Evolutionary conservation across 2,113 vertebrate genomes (phyloP).

Genomic region (pig (Sus scrofa)): DNA sequence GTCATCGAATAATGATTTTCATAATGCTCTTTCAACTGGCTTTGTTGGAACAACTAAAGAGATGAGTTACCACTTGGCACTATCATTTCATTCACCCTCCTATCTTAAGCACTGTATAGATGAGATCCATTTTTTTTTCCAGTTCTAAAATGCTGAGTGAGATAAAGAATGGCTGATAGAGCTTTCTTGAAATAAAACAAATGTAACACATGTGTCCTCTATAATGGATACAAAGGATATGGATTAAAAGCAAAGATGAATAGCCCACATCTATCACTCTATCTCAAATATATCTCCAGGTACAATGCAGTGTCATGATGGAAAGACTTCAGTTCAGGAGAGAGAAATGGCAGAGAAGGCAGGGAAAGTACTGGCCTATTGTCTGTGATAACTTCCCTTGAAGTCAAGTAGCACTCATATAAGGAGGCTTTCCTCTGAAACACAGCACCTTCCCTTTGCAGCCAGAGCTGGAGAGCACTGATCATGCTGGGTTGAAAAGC

Average conservation of each 20-base stretch:
- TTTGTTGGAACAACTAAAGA: not conserved
- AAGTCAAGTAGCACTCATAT: not conserved
- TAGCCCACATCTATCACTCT: not conserved
- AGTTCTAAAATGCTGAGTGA: not conserved
- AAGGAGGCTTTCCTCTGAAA: not conserved
- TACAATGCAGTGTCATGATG: not conserved
- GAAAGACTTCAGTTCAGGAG: not conserved
- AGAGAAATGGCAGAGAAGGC: not conserved
- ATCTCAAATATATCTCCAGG: not conserved
- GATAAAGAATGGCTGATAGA: not conserved
- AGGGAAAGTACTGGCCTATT: not conserved
- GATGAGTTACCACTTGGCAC: not conserved
- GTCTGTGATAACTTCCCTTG: not conserved
- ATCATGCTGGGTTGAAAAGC: slow-evolving; percentile 50
- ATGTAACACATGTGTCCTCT: not conserved
- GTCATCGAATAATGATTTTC: not conserved
- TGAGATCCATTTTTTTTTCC: not conserved
- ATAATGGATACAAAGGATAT: not conserved
- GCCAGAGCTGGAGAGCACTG: not conserved
- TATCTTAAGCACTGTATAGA: not conserved
- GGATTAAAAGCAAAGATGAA: not conserved
- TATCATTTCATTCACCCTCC: not conserved
- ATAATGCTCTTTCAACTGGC: not conserved
- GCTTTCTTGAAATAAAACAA: slow-evolving; percentile 9
- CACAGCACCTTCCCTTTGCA: not conserved